A percentile compares a stretch with the other conserved stretches of the same genome.
These are phyloP conservation scores for Epirrhoe tristata DNA, from an alignment of 2,888 invertebrate species.

Conservation along the genomic window DNA sequence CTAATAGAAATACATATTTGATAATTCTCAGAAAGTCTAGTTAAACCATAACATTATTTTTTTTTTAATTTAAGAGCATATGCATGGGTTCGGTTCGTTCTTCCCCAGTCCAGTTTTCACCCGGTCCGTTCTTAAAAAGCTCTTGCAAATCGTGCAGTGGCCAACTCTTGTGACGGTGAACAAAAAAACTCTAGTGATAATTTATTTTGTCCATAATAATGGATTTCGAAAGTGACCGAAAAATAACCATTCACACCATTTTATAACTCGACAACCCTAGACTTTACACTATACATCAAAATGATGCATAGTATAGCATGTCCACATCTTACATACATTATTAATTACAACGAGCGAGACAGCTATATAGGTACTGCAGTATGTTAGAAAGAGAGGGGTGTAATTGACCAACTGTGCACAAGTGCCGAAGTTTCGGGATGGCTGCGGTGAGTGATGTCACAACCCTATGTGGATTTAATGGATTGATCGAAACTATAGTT, in stretches of 20 bases:
- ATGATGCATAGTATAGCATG: conserved; percentile 72
- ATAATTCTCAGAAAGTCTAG: too few species aligned
- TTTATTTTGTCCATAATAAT: too few species aligned
- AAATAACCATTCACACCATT: neutral
- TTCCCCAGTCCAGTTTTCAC: too few species aligned
- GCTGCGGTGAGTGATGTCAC: conserved; percentile 48
- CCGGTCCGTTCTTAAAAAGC: too few species aligned
- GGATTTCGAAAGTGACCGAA: too few species aligned
- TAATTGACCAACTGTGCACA: conserved; percentile 55
- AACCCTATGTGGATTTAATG: conserved; percentile 39
- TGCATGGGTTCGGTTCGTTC: too few species aligned
- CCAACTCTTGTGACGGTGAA: too few species aligned
- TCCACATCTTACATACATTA: conserved; percentile 76
- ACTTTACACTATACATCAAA: conserved; percentile 62
- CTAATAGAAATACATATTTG: too few species aligned
- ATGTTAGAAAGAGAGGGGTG: conserved; percentile 46
- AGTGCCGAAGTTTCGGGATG: conserved; percentile 54
- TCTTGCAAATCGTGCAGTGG: too few species aligned
- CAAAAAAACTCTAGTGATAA: too few species aligned
- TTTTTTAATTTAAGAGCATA: too few species aligned
- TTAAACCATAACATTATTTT: too few species aligned
- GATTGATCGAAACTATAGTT: conserved; percentile 36
- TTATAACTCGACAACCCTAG: conserved; percentile 61
- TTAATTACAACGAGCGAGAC: conserved; percentile 71
- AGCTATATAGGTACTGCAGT: conserved; percentile 31